A percentile compares a stretch with the other conserved stretches of the same genome.
Conservation (phyloP, 2,888 invertebrate species). For the Diogma glabrata region DNA sequence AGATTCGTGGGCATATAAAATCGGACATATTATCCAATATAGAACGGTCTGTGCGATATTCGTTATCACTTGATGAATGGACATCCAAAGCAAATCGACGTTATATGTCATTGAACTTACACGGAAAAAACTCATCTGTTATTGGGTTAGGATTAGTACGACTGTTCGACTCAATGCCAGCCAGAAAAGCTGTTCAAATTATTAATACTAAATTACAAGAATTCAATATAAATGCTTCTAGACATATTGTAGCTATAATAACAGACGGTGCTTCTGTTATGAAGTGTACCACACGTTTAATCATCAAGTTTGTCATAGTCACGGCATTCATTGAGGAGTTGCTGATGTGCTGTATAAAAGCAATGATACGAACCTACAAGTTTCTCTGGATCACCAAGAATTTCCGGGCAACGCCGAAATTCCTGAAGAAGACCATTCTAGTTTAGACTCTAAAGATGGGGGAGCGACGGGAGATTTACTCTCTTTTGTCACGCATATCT, state of each 20-base stretch:
- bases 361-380: too few species aligned
- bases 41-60: background rate
- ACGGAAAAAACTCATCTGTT: background rate
- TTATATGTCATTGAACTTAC: background rate
- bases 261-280: constrained; percentile 18
- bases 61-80: background rate
- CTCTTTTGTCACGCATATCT: too few species aligned
- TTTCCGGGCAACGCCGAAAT: too few species aligned
- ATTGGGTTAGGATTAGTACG: background rate
- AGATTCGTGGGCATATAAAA: background rate
- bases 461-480: too few species aligned
- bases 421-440: too few species aligned
- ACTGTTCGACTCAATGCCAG: too few species aligned
- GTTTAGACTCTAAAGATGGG: too few species aligned
- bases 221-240: constrained; percentile 9
- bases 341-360: constrained; percentile 18
- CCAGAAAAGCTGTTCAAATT: background rate
- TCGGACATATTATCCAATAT: too few species aligned
- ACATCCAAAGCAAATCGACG: background rate
- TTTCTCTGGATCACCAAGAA: too few species aligned
- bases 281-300: constrained; percentile 16
- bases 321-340: constrained; percentile 18
- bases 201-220: constrained; percentile 14
- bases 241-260: constrained; percentile 17
- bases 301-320: constrained; percentile 19